A percentile compares a stretch with the other conserved stretches of the same genome.
phyloP scores from a whole-genome alignment of 2,113 vertebrate species.

The Meriones unguiculatus region DNA sequence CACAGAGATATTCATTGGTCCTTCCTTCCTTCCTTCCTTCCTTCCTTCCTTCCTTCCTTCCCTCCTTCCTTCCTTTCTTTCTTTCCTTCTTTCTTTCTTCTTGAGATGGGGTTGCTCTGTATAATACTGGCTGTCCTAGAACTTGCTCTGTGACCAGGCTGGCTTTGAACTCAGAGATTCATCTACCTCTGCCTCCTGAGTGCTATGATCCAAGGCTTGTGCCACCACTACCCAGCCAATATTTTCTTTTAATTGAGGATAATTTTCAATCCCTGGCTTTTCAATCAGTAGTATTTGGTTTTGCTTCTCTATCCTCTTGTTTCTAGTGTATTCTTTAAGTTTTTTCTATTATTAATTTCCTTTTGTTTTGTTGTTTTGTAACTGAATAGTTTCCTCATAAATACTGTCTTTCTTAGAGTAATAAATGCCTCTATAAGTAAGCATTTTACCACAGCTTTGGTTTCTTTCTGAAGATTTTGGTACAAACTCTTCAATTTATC shows the following conservation, averaged over 20 bases:
- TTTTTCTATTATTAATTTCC: slow-evolving; percentile 47
- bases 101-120: no score
- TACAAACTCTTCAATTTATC: slow-evolving; percentile 23
- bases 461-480: slow-evolving; percentile 1
- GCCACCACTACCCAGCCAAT: not conserved
- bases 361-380: slow-evolving; percentile 5
- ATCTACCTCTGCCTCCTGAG: no score
- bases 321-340: slow-evolving; percentile 24
- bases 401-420: slow-evolving; percentile 41
- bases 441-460: not conserved
- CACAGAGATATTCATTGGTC: not conserved
- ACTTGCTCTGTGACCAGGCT: no score
- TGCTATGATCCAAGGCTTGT: not conserved
- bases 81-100: no score
- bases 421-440: slow-evolving; percentile 9
- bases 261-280: slow-evolving; percentile 10
- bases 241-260: not conserved
- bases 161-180: no score
- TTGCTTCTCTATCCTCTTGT: not conserved
- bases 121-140: no score
- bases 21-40: not conserved
- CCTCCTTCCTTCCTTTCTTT: no score
- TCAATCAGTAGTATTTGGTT: slow-evolving; percentile 5
- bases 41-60: no score
- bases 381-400: not conserved